These are phyloP conservation scores for Tenthredo amoena DNA, from an alignment of 2,888 invertebrate species.

Conservation along the genomic window DNA sequence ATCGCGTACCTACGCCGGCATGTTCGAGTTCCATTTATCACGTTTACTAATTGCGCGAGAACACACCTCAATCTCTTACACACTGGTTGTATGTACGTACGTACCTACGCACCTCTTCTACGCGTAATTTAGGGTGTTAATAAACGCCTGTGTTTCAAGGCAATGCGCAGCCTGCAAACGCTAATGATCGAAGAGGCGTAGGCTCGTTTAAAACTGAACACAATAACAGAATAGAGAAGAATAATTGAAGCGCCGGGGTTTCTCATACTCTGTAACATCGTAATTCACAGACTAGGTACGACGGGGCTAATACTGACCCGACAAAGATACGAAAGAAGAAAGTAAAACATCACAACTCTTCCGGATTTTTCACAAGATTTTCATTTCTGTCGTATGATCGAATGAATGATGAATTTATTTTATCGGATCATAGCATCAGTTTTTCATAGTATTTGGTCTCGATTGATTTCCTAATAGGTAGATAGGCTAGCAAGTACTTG, in stretches of 20 bases:
- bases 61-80: slow-evolving; percentile 15
- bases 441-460: neutral
- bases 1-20: neutral
- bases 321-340: no score
- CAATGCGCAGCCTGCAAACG: neutral
- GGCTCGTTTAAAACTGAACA: neutral
- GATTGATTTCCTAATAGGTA: neutral
- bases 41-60: slow-evolving; percentile 44
- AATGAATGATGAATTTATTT: no score
- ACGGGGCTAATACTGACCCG: no score
- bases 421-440: neutral
- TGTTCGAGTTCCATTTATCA: slow-evolving; percentile 48
- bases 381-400: no score
- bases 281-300: no score
- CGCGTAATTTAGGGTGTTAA: neutral
- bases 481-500: no score
- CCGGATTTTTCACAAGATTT: no score
- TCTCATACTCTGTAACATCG: no score
- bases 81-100: neutral
- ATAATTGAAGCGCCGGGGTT: no score
- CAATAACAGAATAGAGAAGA: neutral
- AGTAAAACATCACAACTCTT: no score
- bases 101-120: neutral
- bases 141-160: neutral
- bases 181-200: neutral